Conservation (phyloP, 2,888 invertebrate genomes). For the Podotricha telesiphe region DNA sequence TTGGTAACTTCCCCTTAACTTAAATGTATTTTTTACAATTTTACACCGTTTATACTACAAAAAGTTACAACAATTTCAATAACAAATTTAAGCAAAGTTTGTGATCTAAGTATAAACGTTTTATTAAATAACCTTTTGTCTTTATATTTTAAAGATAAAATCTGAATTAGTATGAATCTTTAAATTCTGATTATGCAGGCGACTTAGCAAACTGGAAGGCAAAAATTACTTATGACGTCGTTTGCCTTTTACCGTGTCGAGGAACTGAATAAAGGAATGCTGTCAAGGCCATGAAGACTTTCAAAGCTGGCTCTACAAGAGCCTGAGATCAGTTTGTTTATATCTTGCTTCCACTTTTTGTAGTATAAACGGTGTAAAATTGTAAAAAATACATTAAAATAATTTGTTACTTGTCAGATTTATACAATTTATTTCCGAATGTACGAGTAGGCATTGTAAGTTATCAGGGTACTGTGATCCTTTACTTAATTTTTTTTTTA, state of each 20-base stretch:
- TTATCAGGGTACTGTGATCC: neutral
- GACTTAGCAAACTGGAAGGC: constrained; percentile 26
- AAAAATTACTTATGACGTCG: constrained; percentile 31
- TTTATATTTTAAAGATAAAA: too few species aligned
- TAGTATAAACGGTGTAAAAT: constrained; percentile 11
- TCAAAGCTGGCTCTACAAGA: constrained; percentile 28
- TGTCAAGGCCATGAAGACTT: constrained; percentile 43
- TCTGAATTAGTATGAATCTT: neutral
- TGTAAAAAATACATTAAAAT: neutral
- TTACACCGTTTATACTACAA: constrained; percentile 10
- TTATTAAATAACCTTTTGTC: too few species aligned
- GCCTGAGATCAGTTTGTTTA: constrained; percentile 4
- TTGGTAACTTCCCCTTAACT: too few species aligned
- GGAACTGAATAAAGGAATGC: constrained; percentile 39
- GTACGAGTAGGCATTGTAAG: neutral
- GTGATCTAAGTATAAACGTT: too few species aligned
- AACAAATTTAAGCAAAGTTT: too few species aligned
- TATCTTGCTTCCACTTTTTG: constrained; percentile 11
- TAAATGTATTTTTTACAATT: neutral
- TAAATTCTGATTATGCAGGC: neutral
- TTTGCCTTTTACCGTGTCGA: constrained; percentile 27
- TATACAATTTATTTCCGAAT: neutral
- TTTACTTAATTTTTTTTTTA: too few species aligned
- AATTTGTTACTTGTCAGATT: neutral
- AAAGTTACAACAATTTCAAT: too few species aligned